Base-by-base conservation (phyloP, 2,888 invertebrate genomes). In the Celastrina argiolus region DNA sequence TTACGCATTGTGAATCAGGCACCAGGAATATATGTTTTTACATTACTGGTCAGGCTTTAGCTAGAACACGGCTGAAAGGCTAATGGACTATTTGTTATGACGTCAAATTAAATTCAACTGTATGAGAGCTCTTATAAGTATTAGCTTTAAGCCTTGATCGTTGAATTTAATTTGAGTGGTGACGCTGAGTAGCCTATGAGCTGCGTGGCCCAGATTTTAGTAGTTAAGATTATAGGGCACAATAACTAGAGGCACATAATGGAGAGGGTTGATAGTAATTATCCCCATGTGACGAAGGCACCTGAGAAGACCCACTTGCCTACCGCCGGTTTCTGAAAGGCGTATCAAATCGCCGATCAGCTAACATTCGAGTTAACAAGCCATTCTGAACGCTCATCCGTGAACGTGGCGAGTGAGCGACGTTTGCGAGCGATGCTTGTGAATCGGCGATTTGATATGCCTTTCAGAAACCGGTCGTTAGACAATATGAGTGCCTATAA, bases 161-260 rank as follows among this genome's bases (percentile, higher is more conserved):
- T 18, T 16, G 45, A 18, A 45, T 16, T 45, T 45, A 18, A 18
- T 45, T 45, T 16, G 31, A 31, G 31, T 7, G 31, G 18, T 18
- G 45, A 18, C 45, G 45, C 45, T 18, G 2, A 45, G 45, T 45
- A 45, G 18, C 8, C 18, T n/a, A n/a, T n/a, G n/a, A n/a, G n/a
- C n/a, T 16, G 16, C 16, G 45, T 45, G 45, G 8, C 45, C 45
- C 45, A 45, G 16, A 28, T 28, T 45, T 45, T 45, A 51, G 56
- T 8, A 31, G 28, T 31, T 58, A 58, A 58, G 58, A 31, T n/a
- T 58, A 22, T 31, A 31, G 58, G 58, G 58, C 58, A 58, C 58
- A 31, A 58, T 58, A n/a, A 31, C 58, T 51, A 31, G 58, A 31
- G 58, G 31, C 58, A 31, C 22, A 51, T 8, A 45, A 45, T 45